phyloP scores from a whole-genome alignment of 2,797 vertebrate genomes.

The Propithecus deckenii region DNA sequence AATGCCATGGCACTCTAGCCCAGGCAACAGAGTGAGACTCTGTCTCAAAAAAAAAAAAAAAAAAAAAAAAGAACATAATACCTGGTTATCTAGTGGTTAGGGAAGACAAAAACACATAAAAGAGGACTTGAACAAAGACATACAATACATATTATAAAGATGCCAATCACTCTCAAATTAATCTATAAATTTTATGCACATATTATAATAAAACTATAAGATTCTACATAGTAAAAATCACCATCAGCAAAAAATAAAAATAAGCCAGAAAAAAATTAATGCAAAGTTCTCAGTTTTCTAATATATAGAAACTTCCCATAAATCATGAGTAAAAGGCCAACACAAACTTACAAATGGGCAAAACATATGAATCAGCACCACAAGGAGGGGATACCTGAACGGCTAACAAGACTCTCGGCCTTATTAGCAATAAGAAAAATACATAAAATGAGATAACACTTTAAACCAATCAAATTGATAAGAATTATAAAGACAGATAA shows the following conservation, averaged over 20 bases:
- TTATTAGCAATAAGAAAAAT: neutral
- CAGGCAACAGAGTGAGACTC: no score
- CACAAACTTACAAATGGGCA: neutral
- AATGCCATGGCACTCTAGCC: no score
- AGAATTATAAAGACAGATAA: slow-evolving; percentile 11
- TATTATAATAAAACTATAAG: neutral
- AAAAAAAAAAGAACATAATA: neutral
- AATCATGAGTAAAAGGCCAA: neutral
- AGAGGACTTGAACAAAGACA: neutral
- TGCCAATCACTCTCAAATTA: neutral
- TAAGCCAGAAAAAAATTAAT: neutral
- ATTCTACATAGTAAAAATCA: neutral
- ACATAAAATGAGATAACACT: neutral
- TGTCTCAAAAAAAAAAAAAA: no score
- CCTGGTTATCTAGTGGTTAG: neutral
- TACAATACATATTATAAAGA: neutral
- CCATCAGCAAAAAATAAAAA: neutral
- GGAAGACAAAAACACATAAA: neutral
- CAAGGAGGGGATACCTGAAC: neutral
- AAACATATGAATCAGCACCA: neutral
- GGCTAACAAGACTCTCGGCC: neutral
- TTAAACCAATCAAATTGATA: neutral
- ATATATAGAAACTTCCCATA: neutral
- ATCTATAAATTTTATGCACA: neutral
- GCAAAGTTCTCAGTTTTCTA: neutral